Conservation (phyloP, 1,140 invertebrate species). For the Aphidius gifuensis region DNA sequence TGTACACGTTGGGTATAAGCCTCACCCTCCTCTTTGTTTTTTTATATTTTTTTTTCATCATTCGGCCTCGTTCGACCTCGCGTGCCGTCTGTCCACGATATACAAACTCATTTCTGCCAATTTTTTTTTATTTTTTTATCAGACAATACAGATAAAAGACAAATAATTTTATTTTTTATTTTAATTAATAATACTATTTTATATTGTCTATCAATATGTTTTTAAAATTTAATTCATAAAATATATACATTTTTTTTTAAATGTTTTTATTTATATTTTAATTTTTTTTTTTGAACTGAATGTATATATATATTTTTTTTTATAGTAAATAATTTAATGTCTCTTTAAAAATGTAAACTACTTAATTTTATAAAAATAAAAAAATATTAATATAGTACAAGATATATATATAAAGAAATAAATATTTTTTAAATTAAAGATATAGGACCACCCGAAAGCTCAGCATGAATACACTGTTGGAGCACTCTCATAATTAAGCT, state of each 20-base stretch:
- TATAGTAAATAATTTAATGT: constrained; percentile 20
- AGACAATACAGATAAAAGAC: not conserved
- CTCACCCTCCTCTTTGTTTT: constrained; percentile 30
- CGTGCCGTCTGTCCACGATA: constrained; percentile 48
- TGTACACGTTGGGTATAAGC: constrained; percentile 13
- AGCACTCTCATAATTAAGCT: constrained; percentile 40
- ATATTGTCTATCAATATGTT: not conserved
- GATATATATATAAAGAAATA: constrained; percentile 9
- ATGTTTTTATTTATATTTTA: not conserved
- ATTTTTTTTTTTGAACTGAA: constrained; percentile 1
- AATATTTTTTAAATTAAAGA: constrained; percentile 13
- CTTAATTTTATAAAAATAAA: constrained; percentile 13
- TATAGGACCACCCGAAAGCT: constrained; percentile 39
- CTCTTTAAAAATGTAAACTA: constrained; percentile 18
- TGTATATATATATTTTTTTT: not conserved
- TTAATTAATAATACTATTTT: not conserved
- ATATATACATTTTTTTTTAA: not conserved
- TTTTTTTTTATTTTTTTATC: constrained; percentile 8
- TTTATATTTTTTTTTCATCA: constrained; percentile 29
- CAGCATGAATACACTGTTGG: constrained; percentile 29
- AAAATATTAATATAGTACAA: no score
- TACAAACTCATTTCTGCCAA: constrained; percentile 47
- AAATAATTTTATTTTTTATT: no score
- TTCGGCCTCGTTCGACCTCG: constrained; percentile 42
- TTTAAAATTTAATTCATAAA: not conserved